Conservation (phyloP, 2,113 vertebrate species). For the Notechis scutatus region DNA sequence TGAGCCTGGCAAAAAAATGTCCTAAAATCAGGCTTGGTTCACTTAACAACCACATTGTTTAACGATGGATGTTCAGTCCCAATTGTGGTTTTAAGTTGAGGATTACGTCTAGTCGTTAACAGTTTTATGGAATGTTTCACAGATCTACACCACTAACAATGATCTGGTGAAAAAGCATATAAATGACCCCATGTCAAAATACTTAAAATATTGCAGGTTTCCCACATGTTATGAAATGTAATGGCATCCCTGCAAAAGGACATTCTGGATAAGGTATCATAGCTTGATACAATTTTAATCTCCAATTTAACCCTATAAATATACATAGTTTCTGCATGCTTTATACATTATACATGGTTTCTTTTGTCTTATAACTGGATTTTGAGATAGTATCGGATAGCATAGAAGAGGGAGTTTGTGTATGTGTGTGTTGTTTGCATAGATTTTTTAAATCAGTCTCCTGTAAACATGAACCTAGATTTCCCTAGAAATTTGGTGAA, state of each 20-base stretch:
- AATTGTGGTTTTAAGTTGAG: not conserved
- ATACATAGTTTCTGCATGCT: not conserved
- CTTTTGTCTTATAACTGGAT: not conserved
- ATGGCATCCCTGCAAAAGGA: not conserved
- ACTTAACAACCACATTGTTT: not conserved
- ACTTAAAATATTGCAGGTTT: not conserved
- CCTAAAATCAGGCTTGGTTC: not conserved
- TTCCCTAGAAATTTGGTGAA: not conserved
- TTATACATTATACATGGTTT: not conserved
- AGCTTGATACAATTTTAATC: not conserved
- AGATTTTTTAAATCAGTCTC: not conserved
- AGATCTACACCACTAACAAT: not conserved
- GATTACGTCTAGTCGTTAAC: not conserved
- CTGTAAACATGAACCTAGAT: not conserved
- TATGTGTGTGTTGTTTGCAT: not conserved
- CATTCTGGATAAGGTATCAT: not conserved
- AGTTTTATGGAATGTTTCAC: not conserved
- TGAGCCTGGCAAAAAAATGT: not conserved
- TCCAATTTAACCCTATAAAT: not conserved
- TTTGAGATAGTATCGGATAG: not conserved
- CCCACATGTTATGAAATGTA: not conserved
- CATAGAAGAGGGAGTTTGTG: not conserved
- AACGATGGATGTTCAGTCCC: too few species aligned
- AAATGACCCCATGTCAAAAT: not conserved
- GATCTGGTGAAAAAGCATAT: not conserved